Percentiles rank a stretch among this genome's conserved stretches.
Conservation (phyloP, 30 jellyfish, hydroid and myxozoan genomes). For the Cassiopea xamachana region DNA sequence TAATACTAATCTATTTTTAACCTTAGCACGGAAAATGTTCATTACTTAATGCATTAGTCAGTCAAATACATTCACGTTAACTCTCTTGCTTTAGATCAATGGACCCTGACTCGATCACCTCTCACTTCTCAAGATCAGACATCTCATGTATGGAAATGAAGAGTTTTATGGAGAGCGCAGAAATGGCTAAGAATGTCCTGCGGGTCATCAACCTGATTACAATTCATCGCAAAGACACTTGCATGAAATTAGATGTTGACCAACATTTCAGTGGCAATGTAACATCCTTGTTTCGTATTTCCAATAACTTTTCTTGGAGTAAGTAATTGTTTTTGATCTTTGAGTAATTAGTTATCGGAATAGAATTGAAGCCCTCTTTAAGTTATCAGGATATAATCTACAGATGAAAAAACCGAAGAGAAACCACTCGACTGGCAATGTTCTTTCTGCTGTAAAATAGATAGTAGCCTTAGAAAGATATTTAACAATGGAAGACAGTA, state of each 20-base stretch:
- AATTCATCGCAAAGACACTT: conserved; percentile 1
- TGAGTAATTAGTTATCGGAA: not conserved
- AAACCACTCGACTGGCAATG: too few relatives aligned
- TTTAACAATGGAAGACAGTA: too few relatives aligned
- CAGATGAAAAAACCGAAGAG: too few relatives aligned
- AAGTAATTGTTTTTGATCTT: not conserved
- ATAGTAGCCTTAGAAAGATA: too few relatives aligned
- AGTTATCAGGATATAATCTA: too few relatives aligned
- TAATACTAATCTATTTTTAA: too few relatives aligned
- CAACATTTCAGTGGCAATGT: conserved; percentile 6
- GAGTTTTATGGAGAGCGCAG: conserved; percentile 39
- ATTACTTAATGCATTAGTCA: too few relatives aligned
- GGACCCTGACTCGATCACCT: not conserved
- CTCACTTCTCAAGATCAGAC: not conserved
- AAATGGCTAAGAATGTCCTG: conserved; percentile 22
- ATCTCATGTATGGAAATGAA: not conserved
- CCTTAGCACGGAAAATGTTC: too few relatives aligned
- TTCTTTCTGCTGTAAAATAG: too few relatives aligned
- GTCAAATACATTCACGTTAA: too few relatives aligned
- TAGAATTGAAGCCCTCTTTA: too few relatives aligned
- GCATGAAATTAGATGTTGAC: conserved; percentile 19
- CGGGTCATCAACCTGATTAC: conserved; percentile 11
- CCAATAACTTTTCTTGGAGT: conserved; percentile 14
- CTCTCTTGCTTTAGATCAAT: not conserved
- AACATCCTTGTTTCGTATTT: conserved; percentile 14